Evolutionary conservation across 2,113 vertebrate species (phyloP), one percentile per base, ranked within the genome.

Genomic region (Miniopterus natalensis): DNA sequence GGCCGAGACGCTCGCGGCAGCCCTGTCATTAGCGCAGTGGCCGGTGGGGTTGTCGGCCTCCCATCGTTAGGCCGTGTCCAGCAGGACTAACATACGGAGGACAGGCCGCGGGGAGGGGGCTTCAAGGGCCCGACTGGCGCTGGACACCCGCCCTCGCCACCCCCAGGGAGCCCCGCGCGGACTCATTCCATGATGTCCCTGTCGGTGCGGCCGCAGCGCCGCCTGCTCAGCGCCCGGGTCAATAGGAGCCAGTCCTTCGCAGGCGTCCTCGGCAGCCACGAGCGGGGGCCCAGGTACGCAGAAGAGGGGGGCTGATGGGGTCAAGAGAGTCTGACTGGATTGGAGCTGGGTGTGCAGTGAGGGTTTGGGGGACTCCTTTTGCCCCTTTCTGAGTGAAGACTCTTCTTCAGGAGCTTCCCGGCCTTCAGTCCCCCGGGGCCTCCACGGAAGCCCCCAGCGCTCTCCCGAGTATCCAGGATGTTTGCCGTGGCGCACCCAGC

Each of bases 161-260:
- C 75, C 59, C 6, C 97, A 99, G 99, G 99, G 99, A 99, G 98
- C 98, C 99, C 99, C 86, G 99, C 99, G 97, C 98, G 99, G 98
- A 98, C 99, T 91, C 98, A 98, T 96, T 99, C 99, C 96, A 99
- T 99, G 94, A 99, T 99, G 99, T 99, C 99, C 14, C 99, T 99
- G 96, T 99, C 99, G 4, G 98, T 98, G 98, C 99, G 99, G 88
- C 99, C 99, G 2, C 98, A 99, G 97, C 99, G 99, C 96, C 99
- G 99, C 87, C 98, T 98, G 97, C 98, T 99, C 70, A 97, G 98
- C 96, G 98, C 98, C 97, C 98, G 99, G 98, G 99, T 99, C 98
- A 99, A 96, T 99, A 99, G 99, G 98, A 99, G 99, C 98, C 99
- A 99, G 98, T 99, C 99, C 91, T 99, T 99, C 25, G 99, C 99